Evolutionary conservation across 1,140 invertebrate genomes (phyloP), one percentile per base, ranked within the genome.

Genomic region (Drosophila nikananu): DNA sequence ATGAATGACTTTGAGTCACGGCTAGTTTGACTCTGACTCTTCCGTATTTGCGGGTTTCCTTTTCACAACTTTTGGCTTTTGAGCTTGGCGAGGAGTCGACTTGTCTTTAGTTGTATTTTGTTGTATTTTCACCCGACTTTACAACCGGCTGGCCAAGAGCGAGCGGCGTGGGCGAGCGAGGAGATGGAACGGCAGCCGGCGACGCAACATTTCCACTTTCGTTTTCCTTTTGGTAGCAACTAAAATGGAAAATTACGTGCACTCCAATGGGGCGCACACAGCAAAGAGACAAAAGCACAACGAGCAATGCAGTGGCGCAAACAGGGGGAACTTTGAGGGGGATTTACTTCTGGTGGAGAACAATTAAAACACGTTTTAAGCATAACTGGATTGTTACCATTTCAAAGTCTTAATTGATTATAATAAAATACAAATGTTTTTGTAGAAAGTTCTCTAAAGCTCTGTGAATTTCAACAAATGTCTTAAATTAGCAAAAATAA

Each of bases 201-300:
- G 73, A 70, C 63, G 78, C 86, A 81, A 74, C 82, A 80, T 90
- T 90, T 90, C 65, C 86, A 90, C 86, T 90, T 90, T 90, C 86
- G 71, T 89, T 89, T 89, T 90, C 55, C 51, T 71, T 73, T 80
- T 41, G 49, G 21, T 49, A 23, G 60, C 78, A 79, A 64, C 77
- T 70, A 76, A 86, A 57, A 77, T 86, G 78, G 59, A 80, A 87
- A 89, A 83, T 83, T 80, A 80, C 80, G 71, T 86, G 62, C 63
- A 89, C 73, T 63, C 55, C 68, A 65, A 27, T 30, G 49, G 21
- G 49, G 49, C 49, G 10, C 49, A 65, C 27, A 61, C 21, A 35
- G 27, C 13, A 54, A 23, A 27, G 30, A 55, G 52, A 17, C 52
- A 55, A 55, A 55, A 55, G 32, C 52, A 23, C 52, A 55, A 23